These are phyloP conservation scores for Colletes latitarsis DNA, from an alignment of 1,140 invertebrate genomes.

Conservation along the genomic window DNA sequence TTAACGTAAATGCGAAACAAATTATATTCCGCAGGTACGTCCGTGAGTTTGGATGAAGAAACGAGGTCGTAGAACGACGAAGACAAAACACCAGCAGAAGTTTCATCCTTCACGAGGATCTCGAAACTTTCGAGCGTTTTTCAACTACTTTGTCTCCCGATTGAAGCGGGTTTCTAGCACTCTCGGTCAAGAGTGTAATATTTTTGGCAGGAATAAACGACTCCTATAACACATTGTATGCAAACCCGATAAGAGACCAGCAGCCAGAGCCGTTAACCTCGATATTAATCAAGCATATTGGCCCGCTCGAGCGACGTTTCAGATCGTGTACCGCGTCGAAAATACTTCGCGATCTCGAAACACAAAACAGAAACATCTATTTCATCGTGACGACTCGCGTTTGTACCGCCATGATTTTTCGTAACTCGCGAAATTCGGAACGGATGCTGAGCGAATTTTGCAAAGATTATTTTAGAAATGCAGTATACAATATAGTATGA, in stretches of 20 bases:
- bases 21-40: too few relatives aligned
- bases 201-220: conserved; percentile 14
- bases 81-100: too few relatives aligned
- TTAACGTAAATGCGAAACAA: too few relatives aligned
- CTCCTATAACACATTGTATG: neutral
- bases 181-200: conserved; percentile 11
- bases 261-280: conserved; percentile 21
- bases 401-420: too few relatives aligned
- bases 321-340: neutral
- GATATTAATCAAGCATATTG: conserved; percentile 24
- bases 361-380: neutral
- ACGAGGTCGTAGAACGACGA: too few relatives aligned
- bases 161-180: neutral
- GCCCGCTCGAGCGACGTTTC: neutral
- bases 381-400: neutral
- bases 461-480: too few relatives aligned
- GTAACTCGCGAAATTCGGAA: too few relatives aligned
- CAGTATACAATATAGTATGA: too few relatives aligned
- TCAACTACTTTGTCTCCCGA: too few relatives aligned
- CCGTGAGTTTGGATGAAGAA: too few relatives aligned
- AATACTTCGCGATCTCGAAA: neutral
- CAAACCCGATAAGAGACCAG: neutral
- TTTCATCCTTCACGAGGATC: neutral
- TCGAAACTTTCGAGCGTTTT: neutral
- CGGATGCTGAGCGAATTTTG: too few relatives aligned